phyloP scores from a whole-genome alignment of 2,888 invertebrate species.

The Cepaea hortensis region DNA sequence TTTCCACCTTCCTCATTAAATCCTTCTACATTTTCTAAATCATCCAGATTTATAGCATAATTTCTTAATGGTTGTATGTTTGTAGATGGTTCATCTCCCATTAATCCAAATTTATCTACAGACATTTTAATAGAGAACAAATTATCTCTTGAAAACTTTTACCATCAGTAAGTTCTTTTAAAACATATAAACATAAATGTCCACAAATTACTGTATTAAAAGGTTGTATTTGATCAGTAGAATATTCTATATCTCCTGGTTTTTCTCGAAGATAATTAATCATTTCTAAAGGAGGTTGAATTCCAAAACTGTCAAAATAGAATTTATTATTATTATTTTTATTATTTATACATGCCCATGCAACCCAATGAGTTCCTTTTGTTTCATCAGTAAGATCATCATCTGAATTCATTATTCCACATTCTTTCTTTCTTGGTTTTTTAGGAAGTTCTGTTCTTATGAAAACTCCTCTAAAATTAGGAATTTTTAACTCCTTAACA shows the following conservation, averaged over 20 bases:
- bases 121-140: background rate
- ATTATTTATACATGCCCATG: background rate
- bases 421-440: constrained; percentile 13
- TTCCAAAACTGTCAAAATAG: background rate
- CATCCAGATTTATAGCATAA: background rate
- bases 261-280: background rate
- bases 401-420: constrained; percentile 24
- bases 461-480: constrained; percentile 17
- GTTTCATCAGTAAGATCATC: constrained; percentile 22
- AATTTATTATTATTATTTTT: background rate
- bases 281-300: background rate
- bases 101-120: too few species aligned
- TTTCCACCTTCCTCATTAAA: background rate
- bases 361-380: constrained; percentile 28
- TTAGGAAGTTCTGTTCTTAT: constrained; percentile 13
- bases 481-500: constrained; percentile 19
- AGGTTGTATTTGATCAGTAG: background rate
- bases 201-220: constrained; percentile 8
- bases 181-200: background rate
- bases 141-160: too few species aligned
- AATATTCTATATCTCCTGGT: background rate
- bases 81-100: too few species aligned
- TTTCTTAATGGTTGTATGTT: background rate
- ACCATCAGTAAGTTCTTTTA: too few species aligned
- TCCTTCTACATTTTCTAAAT: constrained; percentile 25